A percentile compares a stretch with the other conserved stretches of the same genome.
phyloP scores from a whole-genome alignment of 2,888 invertebrate species.

The Nemapogon koenigi region DNA sequence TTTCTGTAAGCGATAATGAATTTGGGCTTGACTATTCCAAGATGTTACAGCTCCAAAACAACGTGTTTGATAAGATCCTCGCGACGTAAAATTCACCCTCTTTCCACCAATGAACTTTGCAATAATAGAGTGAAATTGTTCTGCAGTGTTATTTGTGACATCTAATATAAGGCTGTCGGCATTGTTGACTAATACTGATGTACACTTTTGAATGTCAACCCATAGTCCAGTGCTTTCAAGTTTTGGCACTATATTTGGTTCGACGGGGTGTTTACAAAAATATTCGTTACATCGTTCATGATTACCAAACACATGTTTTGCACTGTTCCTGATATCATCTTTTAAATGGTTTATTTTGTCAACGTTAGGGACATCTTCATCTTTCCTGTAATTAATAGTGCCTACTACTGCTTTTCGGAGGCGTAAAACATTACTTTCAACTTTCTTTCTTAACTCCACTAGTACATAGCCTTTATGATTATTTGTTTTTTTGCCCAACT shows the following conservation, averaged over 20 bases:
- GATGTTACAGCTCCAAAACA: conserved; percentile 1
- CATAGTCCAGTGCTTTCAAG: background rate
- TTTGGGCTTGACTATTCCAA: background rate
- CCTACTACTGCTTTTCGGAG: background rate
- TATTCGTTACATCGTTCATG: conserved; percentile 2
- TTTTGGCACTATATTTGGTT: background rate
- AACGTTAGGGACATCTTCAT: background rate
- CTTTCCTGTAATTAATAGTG: background rate
- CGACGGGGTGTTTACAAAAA: background rate
- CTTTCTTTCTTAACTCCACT: background rate
- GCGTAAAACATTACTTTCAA: conserved; percentile 1
- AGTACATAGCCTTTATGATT: conserved; percentile 5
- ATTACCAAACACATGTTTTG: conserved; percentile 7
- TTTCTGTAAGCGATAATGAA: background rate
- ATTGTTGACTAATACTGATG: background rate
- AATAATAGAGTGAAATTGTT: conserved; percentile 7
- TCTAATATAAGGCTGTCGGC: conserved; percentile 6
- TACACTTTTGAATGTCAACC: background rate
- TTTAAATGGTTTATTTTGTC: background rate
- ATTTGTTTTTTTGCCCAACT: conserved; percentile 4
- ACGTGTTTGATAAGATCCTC: background rate
- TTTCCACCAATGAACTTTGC: conserved; percentile 8
- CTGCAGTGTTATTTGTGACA: conserved; percentile 9
- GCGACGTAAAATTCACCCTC: background rate
- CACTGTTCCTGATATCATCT: background rate